Evolutionary conservation across 1,140 invertebrate species (phyloP).

Genomic region (Papilio helenus): DNA sequence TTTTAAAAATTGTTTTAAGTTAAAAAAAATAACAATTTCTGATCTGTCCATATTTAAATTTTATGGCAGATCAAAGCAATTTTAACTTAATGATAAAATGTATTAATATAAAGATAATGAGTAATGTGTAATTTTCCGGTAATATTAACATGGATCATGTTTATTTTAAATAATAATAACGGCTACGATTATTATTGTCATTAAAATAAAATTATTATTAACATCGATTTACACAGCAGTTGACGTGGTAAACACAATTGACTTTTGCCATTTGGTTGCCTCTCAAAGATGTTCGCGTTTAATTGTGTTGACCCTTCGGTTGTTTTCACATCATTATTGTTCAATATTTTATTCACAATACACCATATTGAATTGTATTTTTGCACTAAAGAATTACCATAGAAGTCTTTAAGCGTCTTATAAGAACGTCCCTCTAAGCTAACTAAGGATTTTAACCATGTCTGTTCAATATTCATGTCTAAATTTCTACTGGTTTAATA

Average conservation of each 20-base stretch:
- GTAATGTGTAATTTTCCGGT: too few species aligned
- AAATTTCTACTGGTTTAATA: too few species aligned
- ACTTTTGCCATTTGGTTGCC: constrained; percentile 76
- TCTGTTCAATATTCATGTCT: neutral
- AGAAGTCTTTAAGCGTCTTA: constrained; percentile 23
- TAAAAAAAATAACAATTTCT: too few species aligned
- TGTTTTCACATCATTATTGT: constrained; percentile 67
- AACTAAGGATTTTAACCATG: neutral
- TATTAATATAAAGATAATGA: neutral
- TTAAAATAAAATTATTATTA: constrained; percentile 75
- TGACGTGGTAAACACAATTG: constrained; percentile 74
- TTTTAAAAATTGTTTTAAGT: neutral
- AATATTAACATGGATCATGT: too few species aligned
- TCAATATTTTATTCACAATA: constrained; percentile 52
- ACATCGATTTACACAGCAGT: constrained; percentile 58
- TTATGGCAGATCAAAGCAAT: too few species aligned
- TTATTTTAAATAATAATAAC: constrained; percentile 73
- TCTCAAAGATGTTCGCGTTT: constrained; percentile 69
- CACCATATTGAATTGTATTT: constrained; percentile 11
- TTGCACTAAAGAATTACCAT: constrained; percentile 1
- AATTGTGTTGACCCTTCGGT: constrained; percentile 72
- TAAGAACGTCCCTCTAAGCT: neutral
- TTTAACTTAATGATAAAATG: neutral
- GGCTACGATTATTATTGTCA: constrained; percentile 67
- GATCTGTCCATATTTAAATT: too few species aligned